phyloP scores from a whole-genome alignment of 2,797 vertebrate species.

The Acestrorhynchus altus region DNA sequence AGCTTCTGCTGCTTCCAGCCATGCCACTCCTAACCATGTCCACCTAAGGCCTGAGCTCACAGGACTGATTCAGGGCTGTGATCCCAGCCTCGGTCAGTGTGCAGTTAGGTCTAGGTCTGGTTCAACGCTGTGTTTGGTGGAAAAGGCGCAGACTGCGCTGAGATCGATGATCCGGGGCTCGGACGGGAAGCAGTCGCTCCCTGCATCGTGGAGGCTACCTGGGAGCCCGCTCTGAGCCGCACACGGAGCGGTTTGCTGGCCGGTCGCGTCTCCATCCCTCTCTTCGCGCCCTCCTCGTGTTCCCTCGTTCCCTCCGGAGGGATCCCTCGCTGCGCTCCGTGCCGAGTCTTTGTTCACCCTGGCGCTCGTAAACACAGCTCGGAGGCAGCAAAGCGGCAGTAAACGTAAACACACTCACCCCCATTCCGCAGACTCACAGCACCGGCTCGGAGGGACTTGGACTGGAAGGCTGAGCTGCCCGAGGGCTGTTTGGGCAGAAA shows the following conservation, averaged over 20 bases:
- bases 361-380: conserved; percentile 43
- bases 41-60: too few species aligned
- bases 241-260: too few species aligned
- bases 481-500: not conserved
- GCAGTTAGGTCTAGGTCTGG: too few species aligned
- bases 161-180: too few species aligned
- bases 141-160: too few species aligned
- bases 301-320: conserved; percentile 24
- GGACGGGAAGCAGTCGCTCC: too few species aligned
- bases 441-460: conserved; percentile 49
- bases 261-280: not conserved
- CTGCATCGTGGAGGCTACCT: too few species aligned
- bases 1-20: conserved; percentile 16
- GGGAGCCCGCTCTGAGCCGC: too few species aligned
- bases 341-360: conserved; percentile 59
- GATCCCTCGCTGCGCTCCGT: conserved; percentile 38
- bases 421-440: conserved; percentile 72
- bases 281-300: conserved; percentile 4
- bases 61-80: too few species aligned
- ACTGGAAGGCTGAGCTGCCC: not conserved
- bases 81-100: too few species aligned
- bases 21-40: conserved; percentile 42
- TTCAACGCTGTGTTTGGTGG: too few species aligned
- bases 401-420: conserved; percentile 74
- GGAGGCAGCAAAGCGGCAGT: conserved; percentile 11